Evolutionary conservation across 2,888 invertebrate species (phyloP), one percentile per base, ranked within the genome.

Genomic region (Agelastica alni): DNA sequence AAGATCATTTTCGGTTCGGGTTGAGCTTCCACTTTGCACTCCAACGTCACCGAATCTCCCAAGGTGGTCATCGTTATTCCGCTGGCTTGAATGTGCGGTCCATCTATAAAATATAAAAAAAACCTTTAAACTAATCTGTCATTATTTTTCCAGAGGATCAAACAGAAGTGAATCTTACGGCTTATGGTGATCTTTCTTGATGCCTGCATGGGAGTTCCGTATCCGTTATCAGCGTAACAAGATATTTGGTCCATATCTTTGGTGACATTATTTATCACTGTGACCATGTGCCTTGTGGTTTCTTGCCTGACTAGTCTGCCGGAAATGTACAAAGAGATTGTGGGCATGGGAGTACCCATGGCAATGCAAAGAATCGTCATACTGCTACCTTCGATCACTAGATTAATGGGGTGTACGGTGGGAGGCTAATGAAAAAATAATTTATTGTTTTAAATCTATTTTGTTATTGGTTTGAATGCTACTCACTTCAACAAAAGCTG

Each of bases 201-300:
- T 0, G 91, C 88, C 74, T 92, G 91, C 87, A 91, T 91, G 1
- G 92, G 91, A 0, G 89, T 88, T 0, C 92, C 92, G 69, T 89
- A 91, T 1, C 91, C 92, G 70, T 93, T 93, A 77, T 92, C 91
- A 0, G 91, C 92, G 75, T 91, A 91, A 74, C 93, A 93, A 0
- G 91, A 89, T 58, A 93, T 88, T 73, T 89, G 87, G 70, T 89
- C 86, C 91, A 91, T 91, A 73, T 91, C 90, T 1, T 88, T 81
- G 0, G 90, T 89, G 7, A 93, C 88, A 73, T 92, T 92, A 72
- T 89, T 87, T 56, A 91, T 86, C n/a, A 89, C 87, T 0, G 91
- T 89, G 32, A 92, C 91, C 89, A 92, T 89, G 75, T 92, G 91
- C 1, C 91, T 80, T 0, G 91, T 89, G 26, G 86, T 86, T 60